Evolutionary conservation across 2,888 invertebrate species (phyloP).

Genomic region (Antheraea assamensis): DNA sequence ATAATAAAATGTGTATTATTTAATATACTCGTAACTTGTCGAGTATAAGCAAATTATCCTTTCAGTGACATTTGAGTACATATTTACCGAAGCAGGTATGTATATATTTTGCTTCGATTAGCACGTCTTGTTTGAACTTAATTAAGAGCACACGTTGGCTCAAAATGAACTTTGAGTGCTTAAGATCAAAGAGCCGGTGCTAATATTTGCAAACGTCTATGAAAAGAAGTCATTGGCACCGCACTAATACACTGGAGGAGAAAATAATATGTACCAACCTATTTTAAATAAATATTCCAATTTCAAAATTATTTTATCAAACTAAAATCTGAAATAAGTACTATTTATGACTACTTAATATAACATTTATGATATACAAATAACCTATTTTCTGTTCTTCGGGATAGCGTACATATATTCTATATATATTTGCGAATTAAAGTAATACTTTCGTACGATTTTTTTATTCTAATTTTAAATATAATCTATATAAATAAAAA

Average conservation of each 20-base stretch:
- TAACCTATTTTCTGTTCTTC: too few species aligned
- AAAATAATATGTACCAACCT: neutral
- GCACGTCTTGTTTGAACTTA: constrained; percentile 78
- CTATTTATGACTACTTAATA: neutral
- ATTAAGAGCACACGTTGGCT: constrained; percentile 71
- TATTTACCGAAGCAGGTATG: constrained; percentile 28
- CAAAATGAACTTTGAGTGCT: constrained; percentile 64
- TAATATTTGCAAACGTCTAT: constrained; percentile 73
- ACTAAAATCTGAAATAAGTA: neutral
- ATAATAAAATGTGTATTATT: neutral
- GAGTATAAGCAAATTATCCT: constrained; percentile 20
- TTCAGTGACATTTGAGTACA: constrained; percentile 14
- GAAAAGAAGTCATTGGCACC: constrained; percentile 77
- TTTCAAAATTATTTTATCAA: neutral
- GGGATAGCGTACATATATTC: too few species aligned
- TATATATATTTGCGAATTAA: too few species aligned
- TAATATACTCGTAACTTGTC: neutral
- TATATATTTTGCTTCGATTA: constrained; percentile 52
- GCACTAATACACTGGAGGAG: constrained; percentile 14
- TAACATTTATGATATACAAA: too few species aligned
- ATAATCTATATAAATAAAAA: too few species aligned
- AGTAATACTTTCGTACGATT: too few species aligned
- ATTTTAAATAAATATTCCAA: neutral
- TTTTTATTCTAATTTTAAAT: too few species aligned
- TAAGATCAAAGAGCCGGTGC: constrained; percentile 72